These are phyloP conservation scores for Steinernema scapterisci DNA, from an alignment of 2,888 invertebrate species.

Conservation along the genomic window DNA sequence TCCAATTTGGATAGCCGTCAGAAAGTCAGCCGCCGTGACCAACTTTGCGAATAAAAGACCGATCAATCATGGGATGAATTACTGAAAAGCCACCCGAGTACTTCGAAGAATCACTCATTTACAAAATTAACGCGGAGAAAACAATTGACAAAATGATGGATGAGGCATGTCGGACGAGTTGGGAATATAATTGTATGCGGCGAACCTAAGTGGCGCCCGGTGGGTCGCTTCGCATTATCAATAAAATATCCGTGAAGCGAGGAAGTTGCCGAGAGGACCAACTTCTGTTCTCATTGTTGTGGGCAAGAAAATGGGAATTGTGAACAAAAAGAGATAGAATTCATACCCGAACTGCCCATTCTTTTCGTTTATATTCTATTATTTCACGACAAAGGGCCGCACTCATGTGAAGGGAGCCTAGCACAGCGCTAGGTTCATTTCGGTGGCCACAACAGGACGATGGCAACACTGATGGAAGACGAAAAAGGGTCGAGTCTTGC, in stretches of 20 bases:
- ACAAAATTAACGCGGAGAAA: slow-evolving; percentile 18
- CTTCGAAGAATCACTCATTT: neutral
- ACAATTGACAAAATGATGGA: slow-evolving; percentile 29
- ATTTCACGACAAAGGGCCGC: slow-evolving; percentile 21
- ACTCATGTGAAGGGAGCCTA: slow-evolving; percentile 18
- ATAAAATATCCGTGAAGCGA: slow-evolving; percentile 9
- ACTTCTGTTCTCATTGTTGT: slow-evolving; percentile 23
- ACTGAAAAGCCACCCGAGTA: neutral
- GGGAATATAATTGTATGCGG: slow-evolving; percentile 14
- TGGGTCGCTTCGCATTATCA: neutral
- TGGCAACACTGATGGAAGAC: neutral
- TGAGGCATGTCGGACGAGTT: neutral
- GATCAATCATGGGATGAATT: slow-evolving; percentile 13
- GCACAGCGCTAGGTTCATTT: slow-evolving; percentile 25
- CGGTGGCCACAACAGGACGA: slow-evolving; percentile 13
- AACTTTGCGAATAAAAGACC: neutral
- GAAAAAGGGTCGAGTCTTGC: no score
- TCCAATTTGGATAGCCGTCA: neutral
- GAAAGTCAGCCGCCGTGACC: slow-evolving; percentile 14
- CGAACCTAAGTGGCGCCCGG: neutral
- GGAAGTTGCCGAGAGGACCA: neutral
- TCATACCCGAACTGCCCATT: slow-evolving; percentile 29
- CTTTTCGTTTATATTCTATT: slow-evolving; percentile 31
- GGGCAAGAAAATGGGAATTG: slow-evolving; percentile 20
- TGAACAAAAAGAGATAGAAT: slow-evolving; percentile 24